phyloP scores from a whole-genome alignment of 2,113 vertebrate genomes.

The Pampusana beccarii region DNA sequence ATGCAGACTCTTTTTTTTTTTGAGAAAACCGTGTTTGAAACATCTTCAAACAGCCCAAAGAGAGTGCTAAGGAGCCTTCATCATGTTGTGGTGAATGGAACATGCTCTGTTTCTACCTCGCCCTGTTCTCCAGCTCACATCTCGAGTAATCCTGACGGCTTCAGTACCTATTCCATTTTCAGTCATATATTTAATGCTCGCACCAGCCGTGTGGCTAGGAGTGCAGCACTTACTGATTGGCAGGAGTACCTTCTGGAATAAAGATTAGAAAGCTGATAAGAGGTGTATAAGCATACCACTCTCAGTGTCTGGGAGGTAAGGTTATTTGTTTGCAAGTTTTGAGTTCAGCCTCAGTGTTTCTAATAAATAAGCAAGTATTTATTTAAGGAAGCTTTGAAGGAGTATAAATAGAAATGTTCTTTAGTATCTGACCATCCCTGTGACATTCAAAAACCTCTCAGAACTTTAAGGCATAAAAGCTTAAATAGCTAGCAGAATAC shows the following conservation, averaged over 20 bases:
- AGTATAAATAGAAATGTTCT: slow-evolving; percentile 61
- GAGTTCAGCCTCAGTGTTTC: slow-evolving; percentile 15
- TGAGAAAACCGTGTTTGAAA: not conserved
- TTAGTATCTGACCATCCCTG: slow-evolving; percentile 35
- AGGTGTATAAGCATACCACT: not conserved
- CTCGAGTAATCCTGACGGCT: not conserved
- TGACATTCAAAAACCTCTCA: not conserved
- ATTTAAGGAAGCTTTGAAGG: slow-evolving; percentile 52
- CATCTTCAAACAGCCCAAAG: not conserved
- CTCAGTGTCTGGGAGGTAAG: not conserved
- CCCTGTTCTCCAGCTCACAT: not conserved
- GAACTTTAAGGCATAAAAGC: slow-evolving; percentile 2
- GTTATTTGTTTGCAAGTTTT: not conserved
- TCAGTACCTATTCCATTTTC: slow-evolving; percentile 29
- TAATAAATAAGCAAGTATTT: slow-evolving; percentile 39
- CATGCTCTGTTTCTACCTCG: not conserved
- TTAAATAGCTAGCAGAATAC: not conserved
- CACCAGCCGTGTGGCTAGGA: not conserved
- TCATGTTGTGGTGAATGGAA: not conserved
- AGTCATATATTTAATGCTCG: not conserved
- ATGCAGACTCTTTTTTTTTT: not conserved
- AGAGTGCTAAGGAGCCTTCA: not conserved
- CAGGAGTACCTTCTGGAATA: slow-evolving; percentile 30
- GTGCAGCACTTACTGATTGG: not conserved
- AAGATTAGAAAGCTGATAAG: slow-evolving; percentile 10